Base-by-base conservation (phyloP, 2,797 vertebrate species). In the Decapterus maruadsi region DNA sequence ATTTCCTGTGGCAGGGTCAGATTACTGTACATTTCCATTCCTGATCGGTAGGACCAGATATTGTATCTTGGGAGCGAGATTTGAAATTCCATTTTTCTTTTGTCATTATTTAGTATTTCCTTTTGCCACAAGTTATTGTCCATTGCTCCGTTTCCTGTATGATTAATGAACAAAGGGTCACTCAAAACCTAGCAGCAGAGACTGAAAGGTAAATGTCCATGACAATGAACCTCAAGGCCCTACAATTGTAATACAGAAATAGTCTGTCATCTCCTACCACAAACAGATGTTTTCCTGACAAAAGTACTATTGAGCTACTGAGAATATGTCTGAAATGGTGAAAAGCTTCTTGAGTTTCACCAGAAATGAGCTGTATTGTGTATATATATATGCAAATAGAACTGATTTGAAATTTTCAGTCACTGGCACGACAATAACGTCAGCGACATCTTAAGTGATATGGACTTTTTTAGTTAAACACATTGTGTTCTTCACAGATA, bases 401-500 rank as follows among this genome's bases (percentile, higher is more conserved):
- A 34, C 31, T 34, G 31, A 34, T 34, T 5, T 4, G 31, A 34
- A 5, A 34, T 34, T 34, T 34, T 6, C 31, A 34, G 31, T 34
- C 31, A 6, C 31, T 34, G 4, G 4, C 22, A 34, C 8, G 43
- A 57, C 19, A 40, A 12, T 58, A 13, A 56, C 17, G 14, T 34
- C 16, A 29, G 2, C 3, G 13, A 8, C 8, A 6, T 56, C 16
- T 19, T 19, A 43, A 50, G 2, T 29, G 4, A 20, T 8, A 62
- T 4, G 0, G 58, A 34, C 26, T 5, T 8, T 29, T 9, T 36
- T 29, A 29, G 51, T 43, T 53, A 54, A 54, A 36, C 3, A 1
- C 4, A 12, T 13, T 48, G 4, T 26, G 26, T 26, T 26, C 13
- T 58, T 8, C 1, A 10, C 92, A 99, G 98, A 92, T 99, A 99